A percentile compares a stretch with the other conserved stretches of the same genome.
Evolutionary conservation across 2,888 invertebrate species (phyloP).

Genomic region (Eremobia ochroleuca): DNA sequence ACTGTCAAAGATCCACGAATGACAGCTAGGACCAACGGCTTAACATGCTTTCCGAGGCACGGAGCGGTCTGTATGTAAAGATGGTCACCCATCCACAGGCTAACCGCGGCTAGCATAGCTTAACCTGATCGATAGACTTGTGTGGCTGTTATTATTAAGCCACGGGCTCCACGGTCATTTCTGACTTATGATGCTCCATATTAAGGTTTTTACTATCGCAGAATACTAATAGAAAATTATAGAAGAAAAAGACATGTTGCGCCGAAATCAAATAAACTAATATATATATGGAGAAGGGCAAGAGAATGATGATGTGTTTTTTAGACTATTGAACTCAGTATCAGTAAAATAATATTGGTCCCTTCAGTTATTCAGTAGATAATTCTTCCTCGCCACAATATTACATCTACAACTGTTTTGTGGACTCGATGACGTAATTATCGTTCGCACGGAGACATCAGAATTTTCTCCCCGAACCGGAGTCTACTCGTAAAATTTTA

Average conservation of each 20-base stretch:
- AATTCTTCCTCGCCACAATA: neutral
- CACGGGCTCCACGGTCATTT: too few species aligned
- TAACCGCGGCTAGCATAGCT: too few species aligned
- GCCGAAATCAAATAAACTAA: neutral
- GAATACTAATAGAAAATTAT: neutral
- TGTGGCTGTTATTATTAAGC: too few species aligned
- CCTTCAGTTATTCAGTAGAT: neutral
- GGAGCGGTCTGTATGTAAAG: too few species aligned
- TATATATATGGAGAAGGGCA: too few species aligned
- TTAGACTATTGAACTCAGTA: neutral
- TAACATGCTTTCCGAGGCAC: too few species aligned
- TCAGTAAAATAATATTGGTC: neutral
- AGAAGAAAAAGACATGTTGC: neutral
- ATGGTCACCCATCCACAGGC: too few species aligned
- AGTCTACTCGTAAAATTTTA: conserved; percentile 55
- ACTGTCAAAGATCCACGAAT: too few species aligned
- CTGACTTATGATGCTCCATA: neutral
- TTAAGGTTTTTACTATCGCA: neutral
- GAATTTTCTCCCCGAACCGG: conserved; percentile 41
- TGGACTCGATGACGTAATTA: conserved; percentile 56
- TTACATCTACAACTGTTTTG: conserved; percentile 18
- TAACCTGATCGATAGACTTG: too few species aligned
- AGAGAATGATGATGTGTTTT: neutral
- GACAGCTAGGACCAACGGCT: too few species aligned
- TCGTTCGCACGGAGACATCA: conserved; percentile 50